Conservation (phyloP, 30 jellyfish, hydroid and myxozoan species). For the Hydractinia echinata region DNA sequence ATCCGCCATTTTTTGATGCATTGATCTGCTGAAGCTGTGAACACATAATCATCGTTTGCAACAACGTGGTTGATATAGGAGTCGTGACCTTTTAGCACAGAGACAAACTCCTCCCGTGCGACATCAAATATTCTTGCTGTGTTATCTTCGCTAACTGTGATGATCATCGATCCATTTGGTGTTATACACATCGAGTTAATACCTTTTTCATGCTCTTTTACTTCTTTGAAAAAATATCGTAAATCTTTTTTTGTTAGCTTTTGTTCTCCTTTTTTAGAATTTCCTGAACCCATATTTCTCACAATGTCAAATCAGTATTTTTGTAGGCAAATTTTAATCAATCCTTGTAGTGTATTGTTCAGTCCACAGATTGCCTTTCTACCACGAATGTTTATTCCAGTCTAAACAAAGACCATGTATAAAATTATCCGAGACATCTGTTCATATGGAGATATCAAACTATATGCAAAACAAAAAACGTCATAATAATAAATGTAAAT, state of each 20-base stretch:
- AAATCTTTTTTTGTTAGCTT: slow-evolving; percentile 52
- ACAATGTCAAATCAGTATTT: not conserved
- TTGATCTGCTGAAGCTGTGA: slow-evolving; percentile 89
- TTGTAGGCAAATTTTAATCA: no score
- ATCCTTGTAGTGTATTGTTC: no score
- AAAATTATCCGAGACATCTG: no score
- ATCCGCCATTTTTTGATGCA: slow-evolving; percentile 79
- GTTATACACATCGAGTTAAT: slow-evolving; percentile 69
- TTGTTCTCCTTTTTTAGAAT: slow-evolving; percentile 42
- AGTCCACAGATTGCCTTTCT: no score
- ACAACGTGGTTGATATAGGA: slow-evolving; percentile 64
- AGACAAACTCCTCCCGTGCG: slow-evolving; percentile 42
- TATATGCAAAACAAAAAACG: no score
- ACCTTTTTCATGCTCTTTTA: slow-evolving; percentile 68
- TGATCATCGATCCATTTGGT: slow-evolving; percentile 60
- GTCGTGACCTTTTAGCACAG: slow-evolving; percentile 86
- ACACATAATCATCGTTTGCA: slow-evolving; percentile 59
- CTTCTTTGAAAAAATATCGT: slow-evolving; percentile 47
- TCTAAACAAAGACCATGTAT: no score
- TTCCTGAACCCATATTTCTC: slow-evolving; percentile 65
- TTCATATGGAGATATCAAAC: no score
- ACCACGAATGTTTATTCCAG: no score
- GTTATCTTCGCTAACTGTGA: slow-evolving; percentile 77
- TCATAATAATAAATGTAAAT: no score
- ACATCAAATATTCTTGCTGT: slow-evolving; percentile 53